A percentile compares a stretch with the other conserved stretches of the same genome.
These are phyloP conservation scores for Meloidogyne exigua DNA, from an alignment of 1,140 invertebrate species.

Conservation along the genomic window DNA sequence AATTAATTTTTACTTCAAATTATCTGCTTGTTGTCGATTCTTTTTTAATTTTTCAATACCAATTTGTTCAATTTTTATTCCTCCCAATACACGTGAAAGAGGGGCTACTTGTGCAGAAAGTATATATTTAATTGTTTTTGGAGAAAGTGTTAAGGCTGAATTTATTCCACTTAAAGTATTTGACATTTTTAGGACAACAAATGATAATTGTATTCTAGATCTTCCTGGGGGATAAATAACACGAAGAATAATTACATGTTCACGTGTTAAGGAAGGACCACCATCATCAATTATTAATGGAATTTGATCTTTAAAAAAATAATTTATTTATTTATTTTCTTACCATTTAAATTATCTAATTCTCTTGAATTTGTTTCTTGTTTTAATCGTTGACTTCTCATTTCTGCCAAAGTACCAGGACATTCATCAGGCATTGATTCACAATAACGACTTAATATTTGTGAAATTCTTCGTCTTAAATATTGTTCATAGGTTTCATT, in stretches of 20 bases:
- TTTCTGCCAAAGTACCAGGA: slow-evolving; percentile 39
- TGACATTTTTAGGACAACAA: slow-evolving; percentile 48
- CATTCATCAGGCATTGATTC: slow-evolving; percentile 58
- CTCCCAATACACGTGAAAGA: slow-evolving; percentile 57
- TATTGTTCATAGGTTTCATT: slow-evolving; percentile 61
- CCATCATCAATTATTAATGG: slow-evolving; percentile 36
- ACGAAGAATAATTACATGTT: slow-evolving; percentile 57
- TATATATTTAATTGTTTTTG: slow-evolving; percentile 53
- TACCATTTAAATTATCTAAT: background rate
- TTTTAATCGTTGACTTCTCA: background rate
- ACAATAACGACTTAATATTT: slow-evolving; percentile 56
- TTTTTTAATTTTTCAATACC: slow-evolving; percentile 22
- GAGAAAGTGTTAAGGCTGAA: slow-evolving; percentile 26
- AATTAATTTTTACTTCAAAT: slow-evolving; percentile 13
- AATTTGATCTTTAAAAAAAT: background rate
- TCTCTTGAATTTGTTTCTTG: slow-evolving; percentile 5
- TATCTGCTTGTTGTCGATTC: slow-evolving; percentile 22
- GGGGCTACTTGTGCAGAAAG: slow-evolving; percentile 53
- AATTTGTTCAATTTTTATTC: slow-evolving; percentile 50
- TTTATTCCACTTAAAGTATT: slow-evolving; percentile 20
- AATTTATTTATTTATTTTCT: slow-evolving; percentile 13
- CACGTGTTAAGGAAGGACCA: slow-evolving; percentile 53
- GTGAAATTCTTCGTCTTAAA: slow-evolving; percentile 60
- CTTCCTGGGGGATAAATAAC: slow-evolving; percentile 40
- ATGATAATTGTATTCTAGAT: slow-evolving; percentile 45